Evolutionary conservation across 1,140 invertebrate species (phyloP).

Genomic region (Pogonomyrmex barbatus): DNA sequence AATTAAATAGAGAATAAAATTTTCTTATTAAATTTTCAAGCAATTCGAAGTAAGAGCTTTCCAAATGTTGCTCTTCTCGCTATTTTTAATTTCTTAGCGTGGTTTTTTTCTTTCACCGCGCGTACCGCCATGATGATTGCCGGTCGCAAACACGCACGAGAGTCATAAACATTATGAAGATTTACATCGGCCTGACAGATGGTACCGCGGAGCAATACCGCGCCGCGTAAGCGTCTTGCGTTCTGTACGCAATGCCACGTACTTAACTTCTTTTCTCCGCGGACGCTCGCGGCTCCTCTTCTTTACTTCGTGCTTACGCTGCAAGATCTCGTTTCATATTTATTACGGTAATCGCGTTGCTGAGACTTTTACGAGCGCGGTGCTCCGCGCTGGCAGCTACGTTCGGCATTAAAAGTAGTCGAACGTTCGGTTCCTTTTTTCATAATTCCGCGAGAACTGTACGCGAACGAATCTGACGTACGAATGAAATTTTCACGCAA

Average conservation of each 20-base stretch:
- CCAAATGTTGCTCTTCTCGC: background rate
- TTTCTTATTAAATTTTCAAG: background rate
- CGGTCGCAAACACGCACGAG: constrained; percentile 23
- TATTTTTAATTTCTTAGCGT: constrained; percentile 4
- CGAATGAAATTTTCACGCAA: constrained; percentile 2
- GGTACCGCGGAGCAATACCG: constrained; percentile 22
- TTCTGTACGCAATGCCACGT: constrained; percentile 32
- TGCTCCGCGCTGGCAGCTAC: constrained; percentile 33
- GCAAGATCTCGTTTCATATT: constrained; percentile 63
- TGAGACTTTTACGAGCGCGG: constrained; percentile 53
- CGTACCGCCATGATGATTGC: constrained; percentile 11
- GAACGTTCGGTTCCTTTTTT: constrained; percentile 41
- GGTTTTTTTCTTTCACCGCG: background rate
- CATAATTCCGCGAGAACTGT: background rate
- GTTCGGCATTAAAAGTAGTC: constrained; percentile 48
- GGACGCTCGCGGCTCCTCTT: constrained; percentile 15
- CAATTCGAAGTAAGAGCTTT: background rate
- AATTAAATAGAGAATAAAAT: background rate
- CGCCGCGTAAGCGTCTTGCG: constrained; percentile 38
- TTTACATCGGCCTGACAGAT: constrained; percentile 58
- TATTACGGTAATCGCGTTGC: constrained; percentile 57
- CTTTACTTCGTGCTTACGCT: constrained; percentile 38
- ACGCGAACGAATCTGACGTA: constrained; percentile 6
- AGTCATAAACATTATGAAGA: constrained; percentile 52
- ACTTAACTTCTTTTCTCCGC: constrained; percentile 41